Conservation (phyloP, 2,113 vertebrate species). For the Diadophis punctatus region DNA sequence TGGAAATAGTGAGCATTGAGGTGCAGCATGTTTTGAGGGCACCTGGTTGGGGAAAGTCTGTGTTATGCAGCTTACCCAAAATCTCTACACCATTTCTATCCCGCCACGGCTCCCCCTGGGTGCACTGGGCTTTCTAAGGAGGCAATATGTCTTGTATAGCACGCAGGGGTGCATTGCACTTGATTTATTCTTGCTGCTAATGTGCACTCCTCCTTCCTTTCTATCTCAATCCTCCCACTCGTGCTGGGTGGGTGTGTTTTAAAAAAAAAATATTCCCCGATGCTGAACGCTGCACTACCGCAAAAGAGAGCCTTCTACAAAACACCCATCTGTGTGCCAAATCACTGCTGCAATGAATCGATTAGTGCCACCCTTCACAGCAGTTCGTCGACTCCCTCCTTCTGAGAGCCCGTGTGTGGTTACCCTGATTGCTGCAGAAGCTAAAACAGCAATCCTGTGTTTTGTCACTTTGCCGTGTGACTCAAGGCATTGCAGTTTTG, state of each 20-base stretch:
- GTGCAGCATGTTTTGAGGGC: background rate
- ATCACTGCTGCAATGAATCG: conserved; percentile 21
- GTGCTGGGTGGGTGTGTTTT: background rate
- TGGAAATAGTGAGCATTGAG: background rate
- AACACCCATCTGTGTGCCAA: background rate
- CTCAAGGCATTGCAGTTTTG: background rate
- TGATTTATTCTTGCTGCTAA: background rate
- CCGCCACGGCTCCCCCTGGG: too few species aligned
- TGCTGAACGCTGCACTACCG: background rate
- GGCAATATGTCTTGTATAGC: background rate
- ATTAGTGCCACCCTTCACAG: conserved; percentile 19
- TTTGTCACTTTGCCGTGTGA: background rate
- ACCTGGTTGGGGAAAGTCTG: background rate
- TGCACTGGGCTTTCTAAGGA: background rate
- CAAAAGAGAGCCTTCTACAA: background rate
- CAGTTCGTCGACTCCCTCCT: background rate
- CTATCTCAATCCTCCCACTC: background rate
- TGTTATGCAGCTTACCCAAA: background rate
- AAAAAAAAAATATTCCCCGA: background rate
- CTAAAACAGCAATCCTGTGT: background rate
- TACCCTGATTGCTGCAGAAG: background rate
- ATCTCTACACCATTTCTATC: background rate
- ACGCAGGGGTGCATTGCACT: accelerated
- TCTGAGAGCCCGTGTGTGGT: background rate
- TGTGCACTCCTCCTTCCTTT: background rate